Evolutionary conservation across 2,888 invertebrate genomes (phyloP).

Genomic region (Epinotia ramella): DNA sequence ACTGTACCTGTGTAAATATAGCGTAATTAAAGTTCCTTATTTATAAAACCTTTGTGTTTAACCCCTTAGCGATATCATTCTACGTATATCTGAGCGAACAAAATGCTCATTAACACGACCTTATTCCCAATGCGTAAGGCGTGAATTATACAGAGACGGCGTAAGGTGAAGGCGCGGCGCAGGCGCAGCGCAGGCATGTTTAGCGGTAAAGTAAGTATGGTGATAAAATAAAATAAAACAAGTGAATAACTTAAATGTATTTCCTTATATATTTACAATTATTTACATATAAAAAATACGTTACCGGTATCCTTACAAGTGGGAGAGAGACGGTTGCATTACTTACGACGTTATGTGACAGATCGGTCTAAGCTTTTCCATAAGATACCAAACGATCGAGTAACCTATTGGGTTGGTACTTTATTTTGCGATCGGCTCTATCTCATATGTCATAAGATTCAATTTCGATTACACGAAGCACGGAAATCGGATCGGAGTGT

Average conservation of each 20-base stretch:
- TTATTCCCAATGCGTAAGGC: background rate
- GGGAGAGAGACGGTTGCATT: background rate
- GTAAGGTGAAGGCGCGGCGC: no score
- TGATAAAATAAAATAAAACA: slow-evolving; percentile 17
- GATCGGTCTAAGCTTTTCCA: background rate
- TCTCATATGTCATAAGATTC: no score
- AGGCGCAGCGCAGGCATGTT: no score
- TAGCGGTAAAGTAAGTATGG: background rate
- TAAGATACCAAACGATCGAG: background rate
- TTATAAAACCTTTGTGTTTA: slow-evolving; percentile 56
- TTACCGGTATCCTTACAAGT: background rate
- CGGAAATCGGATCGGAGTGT: no score
- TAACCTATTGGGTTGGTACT: background rate
- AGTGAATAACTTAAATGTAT: slow-evolving; percentile 17
- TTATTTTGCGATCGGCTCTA: no score
- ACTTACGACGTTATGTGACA: background rate
- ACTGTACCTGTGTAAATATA: slow-evolving; percentile 83
- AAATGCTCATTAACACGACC: background rate
- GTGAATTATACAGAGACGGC: no score
- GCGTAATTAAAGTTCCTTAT: slow-evolving; percentile 84
- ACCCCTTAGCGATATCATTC: slow-evolving; percentile 23
- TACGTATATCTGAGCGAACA: background rate
- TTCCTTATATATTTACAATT: slow-evolving; percentile 35
- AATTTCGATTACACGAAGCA: no score
- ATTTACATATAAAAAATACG: slow-evolving; percentile 24